Evolutionary conservation across 2,888 invertebrate species (phyloP), one percentile per base, ranked within the genome.

Genomic region (Timandra comae): DNA sequence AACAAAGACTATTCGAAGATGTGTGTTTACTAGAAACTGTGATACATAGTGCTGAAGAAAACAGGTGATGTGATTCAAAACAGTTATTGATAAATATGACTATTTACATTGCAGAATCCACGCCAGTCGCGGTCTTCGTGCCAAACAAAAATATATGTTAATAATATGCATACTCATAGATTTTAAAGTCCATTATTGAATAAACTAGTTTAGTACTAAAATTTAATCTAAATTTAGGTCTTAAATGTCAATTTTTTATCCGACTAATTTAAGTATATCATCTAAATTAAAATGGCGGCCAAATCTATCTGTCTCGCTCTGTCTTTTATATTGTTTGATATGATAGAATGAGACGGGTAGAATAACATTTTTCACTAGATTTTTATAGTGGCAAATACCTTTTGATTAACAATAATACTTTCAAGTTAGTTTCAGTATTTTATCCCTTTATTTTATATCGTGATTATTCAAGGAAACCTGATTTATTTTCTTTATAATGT

Each of bases 81-180:
- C 33, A 33, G 54, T 62, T 64, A 74, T 64, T 82, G 70, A 82
- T 65, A 63, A 58, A 38, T 77, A 43, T 81, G 82, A 82, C 73
- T 59, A 80, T 82, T 80, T 82, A 65, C 66, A 52, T 82, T 82
- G 64, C 82, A 82, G 82, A 81, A 59, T 52, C 64, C 42, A 43
- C 70, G 65, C 58, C 67, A 73, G 61, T 44, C 60, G 59, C 57
- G 61, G 71, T 60, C 60, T 47, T 40, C 76, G 77, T 71, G 77
- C 73, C 77, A 78, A 79, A 74, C 47, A 40, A 38, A n/a, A 33
- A 31, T 28, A 29, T 47, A 44, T 54, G 50, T 42, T 56, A 47
- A 58, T 51, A 51, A 52, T 35, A 48, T 52, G 40, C 60, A 54
- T 51, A 52, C 52, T 56, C 50, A 35, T 60, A 56, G 48, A 25